Percentiles rank a stretch among this genome's conserved stretches.
Evolutionary conservation across 2,797 vertebrate genomes (phyloP).

Genomic region (Girardinus metallicus): DNA sequence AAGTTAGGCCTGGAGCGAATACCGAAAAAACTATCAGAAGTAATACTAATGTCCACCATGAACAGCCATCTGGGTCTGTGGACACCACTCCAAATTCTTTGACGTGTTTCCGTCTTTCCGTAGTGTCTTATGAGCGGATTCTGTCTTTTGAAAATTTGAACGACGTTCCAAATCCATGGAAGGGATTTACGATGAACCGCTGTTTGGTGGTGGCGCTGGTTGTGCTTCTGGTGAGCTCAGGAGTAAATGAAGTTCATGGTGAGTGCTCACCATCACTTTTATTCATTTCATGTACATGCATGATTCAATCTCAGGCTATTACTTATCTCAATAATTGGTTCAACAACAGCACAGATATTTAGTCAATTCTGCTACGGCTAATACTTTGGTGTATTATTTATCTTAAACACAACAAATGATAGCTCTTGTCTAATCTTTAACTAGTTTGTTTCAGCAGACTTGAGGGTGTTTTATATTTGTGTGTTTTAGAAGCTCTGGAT

Average conservation of each 20-base stretch:
- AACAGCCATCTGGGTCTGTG: background rate
- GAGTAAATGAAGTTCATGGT: conserved; percentile 90
- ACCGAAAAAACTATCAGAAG: conserved; percentile 39
- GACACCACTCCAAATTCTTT: background rate
- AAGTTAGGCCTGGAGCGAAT: conserved; percentile 14
- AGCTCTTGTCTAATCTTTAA: background rate
- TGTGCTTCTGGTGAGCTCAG: conserved; percentile 86
- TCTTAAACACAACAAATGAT: background rate
- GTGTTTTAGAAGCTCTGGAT: conserved; percentile 75
- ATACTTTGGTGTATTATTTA: background rate
- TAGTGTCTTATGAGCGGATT: conserved; percentile 79
- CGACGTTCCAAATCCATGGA: conserved; percentile 87
- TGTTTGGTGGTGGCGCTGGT: conserved; percentile 87
- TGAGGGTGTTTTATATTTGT: conserved; percentile 2
- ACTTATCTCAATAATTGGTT: background rate
- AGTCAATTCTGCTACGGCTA: background rate
- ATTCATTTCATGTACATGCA: background rate
- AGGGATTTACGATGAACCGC: conserved; percentile 89
- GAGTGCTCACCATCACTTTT: conserved; percentile 49
- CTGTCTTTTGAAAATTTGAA: conserved; percentile 74
- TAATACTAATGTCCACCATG: conserved; percentile 30
- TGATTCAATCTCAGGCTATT: background rate
- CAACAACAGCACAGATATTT: background rate
- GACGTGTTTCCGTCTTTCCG: conserved; percentile 10
- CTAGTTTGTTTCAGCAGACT: background rate